Percentiles rank a stretch among this genome's conserved stretches.
phyloP scores from a whole-genome alignment of 2,888 invertebrate genomes.

The Salpingus planirostris region DNA sequence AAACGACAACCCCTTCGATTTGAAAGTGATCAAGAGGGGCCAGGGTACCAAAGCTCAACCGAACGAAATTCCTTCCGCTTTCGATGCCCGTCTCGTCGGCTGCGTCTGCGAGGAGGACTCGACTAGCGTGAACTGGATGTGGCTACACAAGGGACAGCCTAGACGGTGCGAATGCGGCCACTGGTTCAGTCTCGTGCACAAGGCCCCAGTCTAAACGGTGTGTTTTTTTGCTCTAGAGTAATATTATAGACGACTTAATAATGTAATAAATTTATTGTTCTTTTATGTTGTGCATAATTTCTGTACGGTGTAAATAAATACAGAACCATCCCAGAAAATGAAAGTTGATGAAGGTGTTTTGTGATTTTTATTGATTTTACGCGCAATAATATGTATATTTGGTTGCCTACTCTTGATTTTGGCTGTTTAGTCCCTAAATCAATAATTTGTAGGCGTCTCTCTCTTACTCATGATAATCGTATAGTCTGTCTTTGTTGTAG shows the following conservation, averaged over 20 bases:
- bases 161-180: conserved; percentile 94
- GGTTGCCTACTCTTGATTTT: too few relatives aligned
- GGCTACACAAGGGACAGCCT: conserved; percentile 82
- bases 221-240: conserved; percentile 5
- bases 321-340: too few relatives aligned
- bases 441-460: too few relatives aligned
- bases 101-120: conserved; percentile 96
- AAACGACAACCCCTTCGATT: conserved; percentile 79
- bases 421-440: too few relatives aligned
- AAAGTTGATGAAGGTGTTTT: too few relatives aligned
- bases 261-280: conserved; percentile 13
- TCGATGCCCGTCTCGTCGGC: conserved; percentile 83
- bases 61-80: conserved; percentile 84
- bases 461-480: too few relatives aligned
- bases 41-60: conserved; percentile 75
- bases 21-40: conserved; percentile 73
- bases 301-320: conserved; percentile 7
- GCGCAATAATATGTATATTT: too few relatives aligned
- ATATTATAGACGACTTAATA: conserved; percentile 9
- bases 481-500: too few relatives aligned
- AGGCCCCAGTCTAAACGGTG: conserved; percentile 54
- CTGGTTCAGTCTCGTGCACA: conserved; percentile 88
- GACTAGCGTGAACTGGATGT: conserved; percentile 86
- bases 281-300: conserved; percentile 7
- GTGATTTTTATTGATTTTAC: too few relatives aligned